phyloP scores from a whole-genome alignment of 1,140 invertebrate genomes.

The Drosophila paulistorum region DNA sequence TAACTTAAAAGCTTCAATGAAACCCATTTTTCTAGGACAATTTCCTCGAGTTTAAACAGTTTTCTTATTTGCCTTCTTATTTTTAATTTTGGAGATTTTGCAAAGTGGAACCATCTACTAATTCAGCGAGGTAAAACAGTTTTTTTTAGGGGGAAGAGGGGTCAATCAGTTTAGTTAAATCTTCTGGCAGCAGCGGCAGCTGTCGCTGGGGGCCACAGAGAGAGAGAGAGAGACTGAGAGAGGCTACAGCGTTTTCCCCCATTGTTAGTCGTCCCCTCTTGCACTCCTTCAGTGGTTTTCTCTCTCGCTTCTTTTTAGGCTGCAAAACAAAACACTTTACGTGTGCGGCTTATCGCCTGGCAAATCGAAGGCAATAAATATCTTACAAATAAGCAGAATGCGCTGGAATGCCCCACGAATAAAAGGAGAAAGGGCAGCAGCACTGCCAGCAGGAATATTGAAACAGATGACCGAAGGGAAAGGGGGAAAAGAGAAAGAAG shows the following conservation, averaged over 20 bases:
- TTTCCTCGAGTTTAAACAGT: not conserved
- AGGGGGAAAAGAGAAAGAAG: not conserved
- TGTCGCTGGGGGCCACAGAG: slow-evolving; percentile 58
- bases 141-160: not conserved
- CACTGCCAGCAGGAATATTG: slow-evolving; percentile 7
- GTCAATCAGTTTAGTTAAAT: slow-evolving; percentile 8
- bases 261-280: slow-evolving; percentile 46
- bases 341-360: slow-evolving; percentile 78
- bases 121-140: not conserved
- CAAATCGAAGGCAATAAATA: slow-evolving; percentile 83
- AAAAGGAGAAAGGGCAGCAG: slow-evolving; percentile 14
- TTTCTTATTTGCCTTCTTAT: too few species aligned
- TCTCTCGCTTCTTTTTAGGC: slow-evolving; percentile 31
- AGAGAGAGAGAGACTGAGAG: not conserved
- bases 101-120: not conserved
- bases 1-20: not conserved
- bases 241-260: slow-evolving; percentile 17
- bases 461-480: not conserved
- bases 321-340: slow-evolving; percentile 77
- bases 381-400: slow-evolving; percentile 83
- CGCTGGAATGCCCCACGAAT: slow-evolving; percentile 67
- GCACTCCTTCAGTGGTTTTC: slow-evolving; percentile 44
- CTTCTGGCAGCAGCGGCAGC: slow-evolving; percentile 43
- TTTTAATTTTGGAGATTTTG: not conserved
- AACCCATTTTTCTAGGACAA: too few species aligned